Evolutionary conservation across 2,888 invertebrate species (phyloP).

Genomic region (Eurois occulta): DNA sequence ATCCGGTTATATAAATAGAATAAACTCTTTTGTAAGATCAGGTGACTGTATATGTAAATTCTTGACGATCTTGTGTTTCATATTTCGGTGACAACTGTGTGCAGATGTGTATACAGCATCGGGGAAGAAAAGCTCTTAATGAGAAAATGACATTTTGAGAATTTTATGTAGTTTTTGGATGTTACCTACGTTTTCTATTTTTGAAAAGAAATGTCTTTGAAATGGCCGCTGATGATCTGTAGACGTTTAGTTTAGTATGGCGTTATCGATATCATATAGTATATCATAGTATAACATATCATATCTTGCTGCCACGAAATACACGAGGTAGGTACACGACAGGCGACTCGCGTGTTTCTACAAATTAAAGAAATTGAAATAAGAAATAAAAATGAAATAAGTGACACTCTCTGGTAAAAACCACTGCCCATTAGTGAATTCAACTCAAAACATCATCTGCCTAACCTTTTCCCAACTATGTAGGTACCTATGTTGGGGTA

Average conservation of each 20-base stretch:
- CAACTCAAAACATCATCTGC: not conserved
- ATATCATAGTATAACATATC: too few species aligned
- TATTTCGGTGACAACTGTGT: not conserved
- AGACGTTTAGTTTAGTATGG: not conserved
- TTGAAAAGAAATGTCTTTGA: not conserved
- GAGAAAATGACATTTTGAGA: not conserved
- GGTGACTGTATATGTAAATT: not conserved
- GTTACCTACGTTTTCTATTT: not conserved
- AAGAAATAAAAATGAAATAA: too few species aligned
- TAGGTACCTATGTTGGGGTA: not conserved
- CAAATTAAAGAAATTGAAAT: too few species aligned
- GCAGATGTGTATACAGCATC: not conserved
- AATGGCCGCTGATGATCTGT: not conserved
- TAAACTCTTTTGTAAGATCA: constrained; percentile 18
- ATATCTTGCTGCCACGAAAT: too few species aligned
- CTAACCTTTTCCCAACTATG: not conserved
- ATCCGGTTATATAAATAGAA: constrained; percentile 57
- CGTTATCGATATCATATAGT: not conserved
- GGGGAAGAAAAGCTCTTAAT: not conserved
- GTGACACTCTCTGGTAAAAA: too few species aligned
- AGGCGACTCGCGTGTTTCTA: too few species aligned
- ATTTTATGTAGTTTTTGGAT: not conserved
- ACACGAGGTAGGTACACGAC: too few species aligned
- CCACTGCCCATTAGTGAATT: too few species aligned
- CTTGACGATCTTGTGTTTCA: not conserved